phyloP scores from a whole-genome alignment of 2,888 invertebrate genomes.

The Cosmopolites sordidus region DNA sequence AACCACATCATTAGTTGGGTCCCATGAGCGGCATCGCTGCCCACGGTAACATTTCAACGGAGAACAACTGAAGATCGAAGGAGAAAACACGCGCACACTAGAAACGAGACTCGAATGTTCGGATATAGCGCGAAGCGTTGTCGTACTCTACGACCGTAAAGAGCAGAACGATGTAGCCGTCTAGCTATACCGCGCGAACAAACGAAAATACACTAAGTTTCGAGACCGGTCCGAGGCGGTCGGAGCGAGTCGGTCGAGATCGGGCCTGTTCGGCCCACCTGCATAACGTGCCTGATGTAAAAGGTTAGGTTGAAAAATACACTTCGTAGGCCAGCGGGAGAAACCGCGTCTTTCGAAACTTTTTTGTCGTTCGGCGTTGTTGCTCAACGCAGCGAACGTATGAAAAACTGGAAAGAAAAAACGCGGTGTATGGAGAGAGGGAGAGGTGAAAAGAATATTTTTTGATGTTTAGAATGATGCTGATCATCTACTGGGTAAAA shows the following conservation, averaged over 20 bases:
- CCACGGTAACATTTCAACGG: constrained; percentile 45
- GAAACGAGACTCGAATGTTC: constrained; percentile 9
- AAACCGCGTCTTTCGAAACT: constrained; percentile 9
- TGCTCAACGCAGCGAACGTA: too few relatives aligned
- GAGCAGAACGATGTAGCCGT: constrained; percentile 29
- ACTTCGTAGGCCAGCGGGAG: constrained; percentile 4
- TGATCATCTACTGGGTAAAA: too few relatives aligned
- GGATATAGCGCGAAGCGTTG: too few relatives aligned
- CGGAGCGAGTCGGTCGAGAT: constrained; percentile 43
- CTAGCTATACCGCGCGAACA: constrained; percentile 30
- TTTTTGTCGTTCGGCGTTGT: constrained; percentile 2
- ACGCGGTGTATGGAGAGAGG: too few relatives aligned
- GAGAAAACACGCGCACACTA: constrained; percentile 15
- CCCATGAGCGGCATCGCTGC: constrained; percentile 46
- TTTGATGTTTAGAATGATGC: too few relatives aligned
- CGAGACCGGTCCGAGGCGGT: constrained; percentile 45
- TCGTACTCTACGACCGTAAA: constrained; percentile 15
- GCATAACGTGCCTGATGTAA: constrained; percentile 49
- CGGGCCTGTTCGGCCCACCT: constrained; percentile 50
- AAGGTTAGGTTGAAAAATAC: constrained; percentile 43
- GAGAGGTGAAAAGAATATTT: too few relatives aligned
- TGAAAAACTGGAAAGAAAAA: too few relatives aligned
- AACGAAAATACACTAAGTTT: constrained; percentile 37
- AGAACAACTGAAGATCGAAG: constrained; percentile 17
- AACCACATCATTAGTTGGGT: constrained; percentile 48